phyloP scores from a whole-genome alignment of 2,797 vertebrate species.

The Fundulus diaphanus region DNA sequence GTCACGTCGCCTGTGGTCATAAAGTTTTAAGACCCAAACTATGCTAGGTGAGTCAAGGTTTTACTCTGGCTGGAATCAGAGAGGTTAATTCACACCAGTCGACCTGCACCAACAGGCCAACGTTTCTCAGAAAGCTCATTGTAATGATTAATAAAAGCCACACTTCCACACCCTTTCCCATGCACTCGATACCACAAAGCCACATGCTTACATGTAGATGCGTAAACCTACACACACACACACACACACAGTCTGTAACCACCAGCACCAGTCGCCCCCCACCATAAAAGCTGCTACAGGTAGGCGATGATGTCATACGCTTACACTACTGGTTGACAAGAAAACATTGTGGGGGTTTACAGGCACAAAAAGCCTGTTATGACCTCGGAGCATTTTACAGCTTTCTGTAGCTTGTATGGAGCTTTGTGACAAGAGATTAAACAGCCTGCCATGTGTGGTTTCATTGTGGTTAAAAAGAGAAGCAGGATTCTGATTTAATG shows the following conservation, averaged over 20 bases:
- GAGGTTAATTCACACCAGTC: conserved; percentile 12
- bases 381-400: conserved; percentile 50
- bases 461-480: conserved; percentile 39
- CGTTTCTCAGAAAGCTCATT: conserved; percentile 17
- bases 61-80: conserved; percentile 27
- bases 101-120: conserved; percentile 57
- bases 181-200: conserved; percentile 2
- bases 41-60: conserved; percentile 12
- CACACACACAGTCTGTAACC: conserved; percentile 24
- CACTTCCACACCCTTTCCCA: conserved; percentile 44
- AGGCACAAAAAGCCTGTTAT: conserved; percentile 52
- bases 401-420: conserved; percentile 44
- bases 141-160: conserved; percentile 56
- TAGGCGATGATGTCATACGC: conserved; percentile 71
- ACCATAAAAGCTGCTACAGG: conserved; percentile 62
- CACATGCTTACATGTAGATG: neutral
- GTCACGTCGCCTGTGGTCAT: conserved; percentile 4
- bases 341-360: conserved; percentile 57
- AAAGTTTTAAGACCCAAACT: conserved; percentile 28
- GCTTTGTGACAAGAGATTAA: conserved; percentile 54
- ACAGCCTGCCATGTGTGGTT: conserved; percentile 33
- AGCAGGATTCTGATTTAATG: conserved; percentile 38
- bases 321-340: conserved; percentile 52
- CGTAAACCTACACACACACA: conserved; percentile 1
- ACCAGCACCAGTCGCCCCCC: conserved; percentile 58